These are phyloP conservation scores for Chiloscyllium plagiosum DNA, from an alignment of 2,113 vertebrate species.

Conservation along the genomic window DNA sequence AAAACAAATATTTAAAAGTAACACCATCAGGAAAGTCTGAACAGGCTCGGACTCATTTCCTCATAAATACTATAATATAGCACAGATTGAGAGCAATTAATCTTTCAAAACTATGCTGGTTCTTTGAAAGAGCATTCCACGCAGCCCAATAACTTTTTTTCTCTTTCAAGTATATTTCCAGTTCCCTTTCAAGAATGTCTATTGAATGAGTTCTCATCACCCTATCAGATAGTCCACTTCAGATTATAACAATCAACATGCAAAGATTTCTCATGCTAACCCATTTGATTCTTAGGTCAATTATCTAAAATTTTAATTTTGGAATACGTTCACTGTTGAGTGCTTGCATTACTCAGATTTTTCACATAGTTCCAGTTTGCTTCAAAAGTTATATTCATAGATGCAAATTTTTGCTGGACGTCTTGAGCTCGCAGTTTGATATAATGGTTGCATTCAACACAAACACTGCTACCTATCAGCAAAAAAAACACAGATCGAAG, in stretches of 20 bases:
- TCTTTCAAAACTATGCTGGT: too few relatives aligned
- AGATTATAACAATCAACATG: not conserved
- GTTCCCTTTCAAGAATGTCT: not conserved
- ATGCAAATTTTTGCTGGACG: not conserved
- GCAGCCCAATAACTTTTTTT: not conserved
- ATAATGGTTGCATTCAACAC: not conserved
- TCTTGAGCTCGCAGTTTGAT: not conserved
- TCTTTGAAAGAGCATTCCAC: not conserved
- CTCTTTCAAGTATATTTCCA: not conserved
- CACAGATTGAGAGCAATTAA: too few relatives aligned
- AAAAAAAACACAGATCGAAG: not conserved
- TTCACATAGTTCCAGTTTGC: not conserved
- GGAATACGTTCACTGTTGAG: not conserved
- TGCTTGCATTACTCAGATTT: not conserved
- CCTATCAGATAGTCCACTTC: not conserved
- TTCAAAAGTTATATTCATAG: not conserved
- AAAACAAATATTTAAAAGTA: too few relatives aligned
- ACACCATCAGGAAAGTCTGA: not conserved
- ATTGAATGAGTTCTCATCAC: not conserved
- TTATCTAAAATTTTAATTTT: not conserved
- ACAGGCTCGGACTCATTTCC: not conserved
- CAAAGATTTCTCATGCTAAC: not conserved
- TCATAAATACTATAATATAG: not conserved
- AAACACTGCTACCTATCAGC: not conserved
- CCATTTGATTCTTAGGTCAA: not conserved